These are phyloP conservation scores for Ichneumoninae sp. DNA, from an alignment of 2,888 invertebrate genomes.

Conservation along the genomic window DNA sequence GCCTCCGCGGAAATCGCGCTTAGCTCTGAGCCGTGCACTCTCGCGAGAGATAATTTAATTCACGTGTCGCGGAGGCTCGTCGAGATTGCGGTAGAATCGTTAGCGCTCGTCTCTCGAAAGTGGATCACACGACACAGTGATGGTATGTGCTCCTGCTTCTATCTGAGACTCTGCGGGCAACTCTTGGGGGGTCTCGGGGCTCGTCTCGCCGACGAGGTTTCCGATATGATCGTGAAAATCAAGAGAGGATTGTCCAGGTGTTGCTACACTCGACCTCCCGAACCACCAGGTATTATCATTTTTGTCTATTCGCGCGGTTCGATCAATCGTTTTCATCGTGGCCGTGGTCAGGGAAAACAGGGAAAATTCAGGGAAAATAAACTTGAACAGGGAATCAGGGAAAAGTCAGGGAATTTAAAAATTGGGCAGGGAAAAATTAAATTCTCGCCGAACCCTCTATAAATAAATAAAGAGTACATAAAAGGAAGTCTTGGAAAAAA, in stretches of 20 bases:
- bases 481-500: no score
- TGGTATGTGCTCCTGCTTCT: slow-evolving; percentile 82
- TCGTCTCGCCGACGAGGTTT: slow-evolving; percentile 78
- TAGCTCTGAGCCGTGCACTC: background rate
- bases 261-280: slow-evolving; percentile 75
- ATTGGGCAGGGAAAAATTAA: no score
- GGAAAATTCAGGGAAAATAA: no score
- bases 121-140: slow-evolving; percentile 66
- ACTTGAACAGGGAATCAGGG: no score
- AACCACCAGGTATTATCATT: slow-evolving; percentile 77
- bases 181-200: slow-evolving; percentile 78
- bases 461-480: no score
- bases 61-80: background rate
- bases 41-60: slow-evolving; percentile 22
- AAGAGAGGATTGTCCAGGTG: slow-evolving; percentile 78
- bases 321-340: background rate
- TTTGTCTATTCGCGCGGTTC: background rate
- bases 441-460: no score
- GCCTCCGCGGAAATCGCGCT: slow-evolving; percentile 40
- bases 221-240: slow-evolving; percentile 80
- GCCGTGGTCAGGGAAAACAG: no score
- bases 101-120: slow-evolving; percentile 29
- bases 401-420: no score
- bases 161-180: slow-evolving; percentile 78
- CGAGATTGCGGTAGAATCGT: slow-evolving; percentile 7